Evolutionary conservation across 1,140 invertebrate species (phyloP), one percentile per base, ranked within the genome.

Genomic region (Apis cerana): DNA sequence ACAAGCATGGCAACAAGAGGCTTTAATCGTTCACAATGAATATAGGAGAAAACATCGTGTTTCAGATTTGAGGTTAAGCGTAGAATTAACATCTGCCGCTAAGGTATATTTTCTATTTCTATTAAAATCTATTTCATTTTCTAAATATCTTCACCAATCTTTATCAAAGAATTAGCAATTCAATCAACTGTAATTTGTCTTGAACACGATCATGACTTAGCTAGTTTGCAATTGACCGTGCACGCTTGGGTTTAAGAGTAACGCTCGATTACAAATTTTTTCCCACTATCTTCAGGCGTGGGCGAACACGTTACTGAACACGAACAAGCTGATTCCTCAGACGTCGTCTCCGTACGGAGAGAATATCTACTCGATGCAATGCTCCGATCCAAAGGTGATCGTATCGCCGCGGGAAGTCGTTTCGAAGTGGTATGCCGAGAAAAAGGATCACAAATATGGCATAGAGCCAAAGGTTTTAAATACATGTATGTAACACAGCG

Each of bases 41-140:
- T 97, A 97, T 88, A 94, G 98, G 84, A 93, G 93, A 84, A 96
- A 96, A 88, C 97, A 98, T 92, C 95, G 96, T 69, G 96, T 96
- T 1, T 94, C 95, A 4, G 95, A 95, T 61, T 87, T 97, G 83
- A 95, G 95, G 92, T 86, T 97, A 74, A 95, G 94, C 91, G 86
- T 95, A 89, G 93, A 96, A 76, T 84, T 94, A n/a, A 92, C 89
- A 11, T 90, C 91, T 17, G 92, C 93, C 77, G 93, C 93, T 13
- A 94, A 94, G 94, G 96, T 97, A 43, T 43, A 43, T 43, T 27
- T 56, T 56, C 15, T 0, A 9, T 15, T 21, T 5, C 21, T 27
- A 11, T 70, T 19, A 65, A 33, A 43, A 7, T 43, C 5, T 33
- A 19, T 33, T 62, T 27, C 23, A 13, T 7, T 62, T 17, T 7